phyloP scores from a whole-genome alignment of 2,797 vertebrate species.

The Salmo trutta region DNA sequence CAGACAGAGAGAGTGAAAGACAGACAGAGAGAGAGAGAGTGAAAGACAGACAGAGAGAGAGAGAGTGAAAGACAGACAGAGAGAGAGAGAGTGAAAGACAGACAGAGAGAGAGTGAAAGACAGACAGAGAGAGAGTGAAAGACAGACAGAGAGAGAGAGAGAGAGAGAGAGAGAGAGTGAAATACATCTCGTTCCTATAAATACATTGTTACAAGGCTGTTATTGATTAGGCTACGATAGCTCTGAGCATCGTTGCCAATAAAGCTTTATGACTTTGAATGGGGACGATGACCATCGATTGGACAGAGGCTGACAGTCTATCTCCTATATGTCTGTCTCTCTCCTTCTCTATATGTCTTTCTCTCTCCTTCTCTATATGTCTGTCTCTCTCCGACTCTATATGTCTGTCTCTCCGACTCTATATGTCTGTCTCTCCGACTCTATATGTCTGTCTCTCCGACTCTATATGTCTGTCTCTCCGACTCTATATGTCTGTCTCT shows the following conservation, averaged over 20 bases:
- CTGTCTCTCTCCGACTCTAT: not conserved
- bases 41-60: too few relatives aligned
- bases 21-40: too few relatives aligned
- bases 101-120: too few relatives aligned
- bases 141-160: too few relatives aligned
- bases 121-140: too few relatives aligned
- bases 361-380: not conserved
- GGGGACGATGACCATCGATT: not conserved
- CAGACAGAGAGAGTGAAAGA: too few relatives aligned
- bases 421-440: not conserved
- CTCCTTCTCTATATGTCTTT: not conserved
- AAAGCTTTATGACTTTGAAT: conserved; percentile 11
- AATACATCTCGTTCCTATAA: too few relatives aligned
- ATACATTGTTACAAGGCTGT: too few relatives aligned
- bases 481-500: too few relatives aligned
- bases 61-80: too few relatives aligned
- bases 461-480: not conserved
- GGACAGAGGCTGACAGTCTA: not conserved
- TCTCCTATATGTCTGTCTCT: not conserved
- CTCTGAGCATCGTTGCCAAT: conserved; percentile 36
- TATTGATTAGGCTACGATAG: not conserved
- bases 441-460: not conserved
- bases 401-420: not conserved
- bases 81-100: too few relatives aligned
- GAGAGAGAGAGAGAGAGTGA: too few relatives aligned